Percentiles rank a stretch among this genome's conserved stretches.
Evolutionary conservation across 2,113 vertebrate species (phyloP).

Genomic region (Casuarius casuarius): DNA sequence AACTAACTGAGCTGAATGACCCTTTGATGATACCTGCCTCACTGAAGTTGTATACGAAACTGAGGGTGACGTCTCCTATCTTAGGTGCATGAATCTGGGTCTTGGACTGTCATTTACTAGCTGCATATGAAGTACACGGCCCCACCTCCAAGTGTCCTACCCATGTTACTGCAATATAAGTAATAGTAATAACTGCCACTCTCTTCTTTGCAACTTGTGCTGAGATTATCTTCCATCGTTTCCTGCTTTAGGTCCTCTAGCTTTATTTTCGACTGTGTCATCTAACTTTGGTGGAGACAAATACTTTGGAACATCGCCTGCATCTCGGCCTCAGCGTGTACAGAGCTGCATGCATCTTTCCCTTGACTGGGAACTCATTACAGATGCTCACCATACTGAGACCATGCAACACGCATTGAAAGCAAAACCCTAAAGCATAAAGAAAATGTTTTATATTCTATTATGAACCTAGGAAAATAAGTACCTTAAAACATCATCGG

Average conservation of each 20-base stretch:
- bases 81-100: background rate
- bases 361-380: background rate
- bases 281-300: background rate
- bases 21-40: background rate
- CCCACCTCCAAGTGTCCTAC: background rate
- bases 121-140: background rate
- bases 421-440: background rate
- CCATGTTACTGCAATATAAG: background rate
- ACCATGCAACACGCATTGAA: background rate
- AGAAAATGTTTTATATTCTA: background rate
- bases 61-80: background rate
- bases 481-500: background rate
- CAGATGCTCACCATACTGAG: background rate
- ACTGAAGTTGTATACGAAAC: background rate
- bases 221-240: conserved; percentile 21
- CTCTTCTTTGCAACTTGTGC: background rate
- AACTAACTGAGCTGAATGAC: background rate
- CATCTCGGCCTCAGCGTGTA: background rate
- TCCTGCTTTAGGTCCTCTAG: conserved; percentile 5
- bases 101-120: conserved; percentile 11
- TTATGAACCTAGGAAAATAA: background rate
- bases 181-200: background rate
- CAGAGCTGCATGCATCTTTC: background rate
- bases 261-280: conserved; percentile 18
- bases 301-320: background rate